Evolutionary conservation across 2,888 invertebrate genomes (phyloP).

Genomic region (Apoda limacodes): DNA sequence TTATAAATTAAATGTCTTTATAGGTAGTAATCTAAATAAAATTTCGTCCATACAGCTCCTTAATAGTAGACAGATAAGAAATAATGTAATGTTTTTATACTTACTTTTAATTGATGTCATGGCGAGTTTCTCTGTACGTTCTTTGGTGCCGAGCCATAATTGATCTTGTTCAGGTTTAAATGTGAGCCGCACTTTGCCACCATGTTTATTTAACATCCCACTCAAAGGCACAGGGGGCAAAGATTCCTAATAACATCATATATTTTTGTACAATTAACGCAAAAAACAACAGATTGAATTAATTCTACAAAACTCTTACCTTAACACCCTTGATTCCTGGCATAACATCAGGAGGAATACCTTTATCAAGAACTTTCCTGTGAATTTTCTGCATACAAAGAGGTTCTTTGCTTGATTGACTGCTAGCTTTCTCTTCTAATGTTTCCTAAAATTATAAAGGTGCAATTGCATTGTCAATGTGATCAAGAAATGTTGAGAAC

Average conservation of each 20-base stretch:
- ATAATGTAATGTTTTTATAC: too few species aligned
- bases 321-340: conserved; percentile 85
- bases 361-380: conserved; percentile 89
- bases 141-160: conserved; percentile 93
- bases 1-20: neutral
- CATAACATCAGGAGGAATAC: conserved; percentile 90
- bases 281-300: too few species aligned
- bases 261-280: too few species aligned
- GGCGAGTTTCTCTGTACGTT: conserved; percentile 90
- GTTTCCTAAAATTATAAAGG: conserved; percentile 56
- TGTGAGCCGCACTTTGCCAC: conserved; percentile 90
- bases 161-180: conserved; percentile 93
- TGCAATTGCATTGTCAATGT: too few species aligned
- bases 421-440: conserved; percentile 72
- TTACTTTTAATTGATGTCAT: conserved; percentile 91
- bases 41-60: neutral
- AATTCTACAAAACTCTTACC: conserved; percentile 44
- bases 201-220: conserved; percentile 92
- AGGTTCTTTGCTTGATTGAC: conserved; percentile 75
- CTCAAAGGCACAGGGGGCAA: conserved; percentile 84
- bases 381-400: conserved; percentile 83
- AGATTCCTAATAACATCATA: conserved; percentile 73
- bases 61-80: too few species aligned
- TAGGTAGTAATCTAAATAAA: neutral
- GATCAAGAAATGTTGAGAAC: too few species aligned